Evolutionary conservation across 23 tunicate species (phyloP), one percentile per base, ranked within the genome.

Genomic region (Halocynthia aurantium): DNA sequence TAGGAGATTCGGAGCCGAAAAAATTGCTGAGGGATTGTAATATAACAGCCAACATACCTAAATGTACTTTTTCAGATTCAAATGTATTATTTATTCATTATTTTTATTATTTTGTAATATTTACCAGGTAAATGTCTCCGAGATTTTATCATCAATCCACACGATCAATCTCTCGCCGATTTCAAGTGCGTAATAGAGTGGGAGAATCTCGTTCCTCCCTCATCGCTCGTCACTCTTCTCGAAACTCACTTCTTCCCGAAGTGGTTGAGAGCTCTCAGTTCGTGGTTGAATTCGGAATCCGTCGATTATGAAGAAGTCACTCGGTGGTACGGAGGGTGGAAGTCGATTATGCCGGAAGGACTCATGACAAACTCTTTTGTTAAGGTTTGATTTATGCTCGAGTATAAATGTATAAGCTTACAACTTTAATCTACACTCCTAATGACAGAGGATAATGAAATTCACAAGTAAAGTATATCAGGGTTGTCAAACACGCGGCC

Each of bases 221-320:
- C 85, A 6, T 80, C 88, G 40, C 67, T 92, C 61, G 88, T 92
- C 6, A 61, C 92, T 7, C 57, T 92, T 53, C 82, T 92, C 40
- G 98, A 92, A 52, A 92, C 89, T 60, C 85, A 82, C 60, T 92
- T 92, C 72, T 92, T 92, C 69, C 81, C 92, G 44, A 92, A 92
- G 70, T 92, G 98, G 98, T 52, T 86, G 52, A 74, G 83, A 62
- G 98, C 98, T 15, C 64, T 92, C 69, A 86, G 88, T 60, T 61
- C 78, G 8, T 92, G 98, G 98, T 60, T 92, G 75, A 92, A 92
- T 66, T 74, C 78, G 0, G 81, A 81, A 6, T 21, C 49, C 51
- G 88, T 90, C 2, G 88, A 92, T 67, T 76, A 87, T 21, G 92
- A 92, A 12, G 98, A 92, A 73, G 98, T 92, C 31, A 68, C 92